phyloP scores from a whole-genome alignment of 2,113 vertebrate genomes.

The Parus major region DNA sequence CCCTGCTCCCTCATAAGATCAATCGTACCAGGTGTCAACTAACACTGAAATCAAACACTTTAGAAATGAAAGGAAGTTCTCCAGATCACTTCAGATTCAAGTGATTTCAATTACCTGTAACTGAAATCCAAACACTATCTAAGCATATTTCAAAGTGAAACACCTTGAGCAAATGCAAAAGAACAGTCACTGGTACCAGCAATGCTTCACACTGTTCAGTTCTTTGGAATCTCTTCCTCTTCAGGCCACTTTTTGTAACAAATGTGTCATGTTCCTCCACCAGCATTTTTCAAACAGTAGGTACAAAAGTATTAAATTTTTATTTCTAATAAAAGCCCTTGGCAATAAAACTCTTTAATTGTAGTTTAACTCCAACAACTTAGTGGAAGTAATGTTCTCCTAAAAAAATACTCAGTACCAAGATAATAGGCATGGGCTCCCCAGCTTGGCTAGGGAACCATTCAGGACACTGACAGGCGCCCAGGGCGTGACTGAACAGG shows the following conservation, averaged over 20 bases:
- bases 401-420: neutral
- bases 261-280: neutral
- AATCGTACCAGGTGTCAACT: neutral
- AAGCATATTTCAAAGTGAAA: neutral
- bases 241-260: neutral
- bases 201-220: neutral
- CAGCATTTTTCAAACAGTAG: neutral
- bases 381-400: neutral
- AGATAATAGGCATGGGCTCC: neutral
- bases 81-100: neutral
- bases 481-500: accelerated
- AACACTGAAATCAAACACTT: neutral
- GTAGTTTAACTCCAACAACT: neutral
- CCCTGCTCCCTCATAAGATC: neutral
- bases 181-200: neutral
- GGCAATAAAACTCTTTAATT: neutral
- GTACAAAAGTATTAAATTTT: neutral
- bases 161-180: neutral
- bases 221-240: neutral
- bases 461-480: accelerated
- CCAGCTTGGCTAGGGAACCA: neutral
- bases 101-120: neutral
- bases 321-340: neutral
- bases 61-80: neutral
- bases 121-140: neutral